These are phyloP conservation scores for Brachyhypopomus gauderio DNA, from an alignment of 2,113 vertebrate genomes.

Conservation along the genomic window DNA sequence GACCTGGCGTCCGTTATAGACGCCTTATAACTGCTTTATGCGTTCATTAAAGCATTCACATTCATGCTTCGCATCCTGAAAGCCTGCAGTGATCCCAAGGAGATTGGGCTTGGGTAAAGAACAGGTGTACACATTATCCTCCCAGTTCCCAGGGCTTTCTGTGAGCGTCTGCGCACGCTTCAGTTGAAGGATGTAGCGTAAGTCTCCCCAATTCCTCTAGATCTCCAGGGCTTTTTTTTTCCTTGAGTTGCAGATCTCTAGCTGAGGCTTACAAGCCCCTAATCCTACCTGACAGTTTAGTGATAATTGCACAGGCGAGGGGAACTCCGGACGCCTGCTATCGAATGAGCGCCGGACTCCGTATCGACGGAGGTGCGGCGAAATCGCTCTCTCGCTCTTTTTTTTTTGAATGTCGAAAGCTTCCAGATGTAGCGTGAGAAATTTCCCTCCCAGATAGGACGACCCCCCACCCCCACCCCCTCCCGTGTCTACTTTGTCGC, in stretches of 20 bases:
- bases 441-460: slow-evolving; percentile 32
- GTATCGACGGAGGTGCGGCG: slow-evolving; percentile 55
- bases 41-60: slow-evolving; percentile 60
- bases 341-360: slow-evolving; percentile 58
- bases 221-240: slow-evolving; percentile 49
- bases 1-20: slow-evolving; percentile 18
- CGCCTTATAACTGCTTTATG: slow-evolving; percentile 41
- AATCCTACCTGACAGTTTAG: slow-evolving; percentile 73
- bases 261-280: slow-evolving; percentile 61
- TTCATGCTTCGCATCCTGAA: slow-evolving; percentile 54
- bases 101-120: slow-evolving; percentile 57
- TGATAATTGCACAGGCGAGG: slow-evolving; percentile 68
- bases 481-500: background rate
- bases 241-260: slow-evolving; percentile 59
- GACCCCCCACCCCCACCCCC: background rate
- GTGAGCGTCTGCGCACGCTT: slow-evolving; percentile 38
- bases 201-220: slow-evolving; percentile 58
- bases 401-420: slow-evolving; percentile 31
- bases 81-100: slow-evolving; percentile 57
- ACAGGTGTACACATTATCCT: slow-evolving; percentile 62
- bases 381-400: slow-evolving; percentile 34
- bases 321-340: slow-evolving; percentile 62
- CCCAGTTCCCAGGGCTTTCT: slow-evolving; percentile 50
- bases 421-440: slow-evolving; percentile 60
- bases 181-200: slow-evolving; percentile 48